phyloP scores from a whole-genome alignment of 1,140 invertebrate genomes.

The Pseudomyrmex pallidus region DNA sequence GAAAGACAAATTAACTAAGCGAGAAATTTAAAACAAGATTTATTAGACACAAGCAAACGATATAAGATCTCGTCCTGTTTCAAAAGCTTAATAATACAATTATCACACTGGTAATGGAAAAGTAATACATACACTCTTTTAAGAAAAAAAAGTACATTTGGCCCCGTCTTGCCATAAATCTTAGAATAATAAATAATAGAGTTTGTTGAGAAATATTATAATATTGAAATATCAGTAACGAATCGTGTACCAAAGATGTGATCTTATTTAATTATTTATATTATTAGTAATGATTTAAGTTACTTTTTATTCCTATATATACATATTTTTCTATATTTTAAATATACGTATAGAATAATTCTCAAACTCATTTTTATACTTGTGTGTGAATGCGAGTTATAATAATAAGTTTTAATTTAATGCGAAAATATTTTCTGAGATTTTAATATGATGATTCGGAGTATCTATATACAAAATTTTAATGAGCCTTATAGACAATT shows the following conservation, averaged over 20 bases:
- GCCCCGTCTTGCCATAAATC: slow-evolving; percentile 64
- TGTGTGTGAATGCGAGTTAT: neutral
- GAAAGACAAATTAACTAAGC: slow-evolving; percentile 62
- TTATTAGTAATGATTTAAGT: slow-evolving; percentile 64
- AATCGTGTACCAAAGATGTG: slow-evolving; percentile 78
- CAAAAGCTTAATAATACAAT: slow-evolving; percentile 60
- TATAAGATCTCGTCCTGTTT: slow-evolving; percentile 57
- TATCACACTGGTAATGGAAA: slow-evolving; percentile 31
- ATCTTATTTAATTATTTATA: slow-evolving; percentile 69
- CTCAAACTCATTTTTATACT: slow-evolving; percentile 40
- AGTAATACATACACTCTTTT: slow-evolving; percentile 35
- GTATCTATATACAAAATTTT: neutral
- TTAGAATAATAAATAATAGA: slow-evolving; percentile 17
- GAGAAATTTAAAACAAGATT: slow-evolving; percentile 46
- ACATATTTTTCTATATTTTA: slow-evolving; percentile 33
- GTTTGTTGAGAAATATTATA: slow-evolving; percentile 43
- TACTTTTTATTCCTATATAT: slow-evolving; percentile 54
- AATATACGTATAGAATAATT: slow-evolving; percentile 5
- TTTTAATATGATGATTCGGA: neutral
- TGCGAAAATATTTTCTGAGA: slow-evolving; percentile 33
- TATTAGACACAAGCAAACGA: slow-evolving; percentile 46
- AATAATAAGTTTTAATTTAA: neutral
- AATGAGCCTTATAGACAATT: neutral
- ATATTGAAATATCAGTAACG: slow-evolving; percentile 58
- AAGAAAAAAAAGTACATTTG: slow-evolving; percentile 34